These are phyloP conservation scores for Cephonodes hylas DNA, from an alignment of 2,888 invertebrate genomes.

Conservation along the genomic window DNA sequence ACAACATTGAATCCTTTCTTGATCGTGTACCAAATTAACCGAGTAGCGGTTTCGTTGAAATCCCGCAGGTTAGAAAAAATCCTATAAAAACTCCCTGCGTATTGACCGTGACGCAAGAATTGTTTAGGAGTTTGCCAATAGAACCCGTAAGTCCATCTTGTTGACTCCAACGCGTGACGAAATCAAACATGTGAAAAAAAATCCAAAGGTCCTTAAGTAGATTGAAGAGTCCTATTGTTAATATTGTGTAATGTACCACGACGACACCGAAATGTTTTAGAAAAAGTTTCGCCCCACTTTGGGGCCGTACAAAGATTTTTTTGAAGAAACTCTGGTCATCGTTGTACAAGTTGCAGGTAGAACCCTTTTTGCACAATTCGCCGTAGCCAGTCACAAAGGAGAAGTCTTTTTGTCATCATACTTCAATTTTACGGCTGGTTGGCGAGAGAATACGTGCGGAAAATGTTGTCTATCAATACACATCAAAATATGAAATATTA, in stretches of 20 bases:
- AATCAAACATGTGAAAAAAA: constrained; percentile 68
- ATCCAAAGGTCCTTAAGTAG: constrained; percentile 64
- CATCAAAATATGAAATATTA: constrained; percentile 55
- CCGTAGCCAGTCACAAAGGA: constrained; percentile 60
- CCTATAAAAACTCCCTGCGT: constrained; percentile 57
- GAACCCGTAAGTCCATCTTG: constrained; percentile 73
- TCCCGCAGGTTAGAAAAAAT: constrained; percentile 44
- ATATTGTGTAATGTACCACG: constrained; percentile 78
- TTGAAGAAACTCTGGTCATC: constrained; percentile 35
- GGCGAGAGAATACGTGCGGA: constrained; percentile 66
- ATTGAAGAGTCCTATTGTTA: constrained; percentile 74
- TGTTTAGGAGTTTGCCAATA: constrained; percentile 74
- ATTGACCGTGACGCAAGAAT: constrained; percentile 80
- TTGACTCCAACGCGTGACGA: constrained; percentile 70
- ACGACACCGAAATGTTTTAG: constrained; percentile 53
- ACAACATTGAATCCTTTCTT: constrained; percentile 45
- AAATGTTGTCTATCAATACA: constrained; percentile 66
- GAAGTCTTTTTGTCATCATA: constrained; percentile 54
- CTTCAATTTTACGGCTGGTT: constrained; percentile 75
- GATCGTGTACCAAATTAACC: constrained; percentile 50
- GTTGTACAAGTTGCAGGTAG: constrained; percentile 63
- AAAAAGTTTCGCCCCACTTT: constrained; percentile 41
- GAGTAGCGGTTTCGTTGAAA: constrained; percentile 50
- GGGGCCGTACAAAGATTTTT: constrained; percentile 22
- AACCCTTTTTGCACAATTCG: constrained; percentile 80